Base-by-base conservation (phyloP, 2,888 invertebrate genomes). In the Pseudococcus viburni region DNA sequence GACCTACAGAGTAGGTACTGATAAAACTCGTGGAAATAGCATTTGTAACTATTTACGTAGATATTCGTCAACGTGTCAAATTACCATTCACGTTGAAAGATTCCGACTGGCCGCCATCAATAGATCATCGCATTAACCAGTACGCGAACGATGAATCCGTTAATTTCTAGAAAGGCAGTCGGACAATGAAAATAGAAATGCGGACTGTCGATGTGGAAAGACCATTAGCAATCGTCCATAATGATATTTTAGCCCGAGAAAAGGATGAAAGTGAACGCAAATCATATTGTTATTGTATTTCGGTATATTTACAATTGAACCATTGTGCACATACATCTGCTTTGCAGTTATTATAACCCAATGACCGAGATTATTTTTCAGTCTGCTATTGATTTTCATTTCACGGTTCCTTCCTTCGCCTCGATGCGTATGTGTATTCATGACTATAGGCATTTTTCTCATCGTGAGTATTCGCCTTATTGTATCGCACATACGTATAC, bases 271-370 rank as follows among this genome's bases (percentile, higher is more conserved):
- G 85, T 85, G 85, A 85, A 85, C 85, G 85, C 85, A 85, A 85
- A 85, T 64, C 19, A 42, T 85, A 85, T n/a, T n/a, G 85, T 51
- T 85, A 85, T 85, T 85, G 85, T 85, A 59, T 64, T 86, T 86
- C 48, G 26, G 22, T 80, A 59, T 83, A 88, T 80, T 88, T 59
- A 88, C 83, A 55, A 88, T 88, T 59, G 73, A 80, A 39, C 80
- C 55, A 83, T 83, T 83, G 83, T 83, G 83, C 59, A 55, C 42
- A 64, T 83, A 83, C 80, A 46, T 83, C 80, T 83, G 88, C 26
- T 59, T 80, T 55, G 88, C 88, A 88, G 83, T 88, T 80, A 88
- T 80, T 88, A 88, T 88, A 88, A 88, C 88, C 88, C 88, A 88
- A 88, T 88, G 83, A 88, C 88, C 88, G 88, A 88, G 80, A 88